Evolutionary conservation across 2,888 invertebrate genomes (phyloP).

Genomic region (Girardia tigrina): DNA sequence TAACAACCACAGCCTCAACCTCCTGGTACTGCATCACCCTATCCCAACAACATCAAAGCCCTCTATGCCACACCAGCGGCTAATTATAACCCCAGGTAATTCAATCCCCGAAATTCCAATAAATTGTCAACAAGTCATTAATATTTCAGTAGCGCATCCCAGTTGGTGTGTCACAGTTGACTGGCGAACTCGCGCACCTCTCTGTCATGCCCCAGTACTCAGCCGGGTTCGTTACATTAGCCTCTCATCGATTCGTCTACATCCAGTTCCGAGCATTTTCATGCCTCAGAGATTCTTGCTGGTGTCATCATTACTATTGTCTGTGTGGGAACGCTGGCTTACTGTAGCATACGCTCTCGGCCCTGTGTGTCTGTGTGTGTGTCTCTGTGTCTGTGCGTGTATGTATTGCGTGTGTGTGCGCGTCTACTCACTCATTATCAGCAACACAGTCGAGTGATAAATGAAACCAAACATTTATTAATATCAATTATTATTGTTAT

Average conservation of each 20-base stretch:
- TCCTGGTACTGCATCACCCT: too few species aligned
- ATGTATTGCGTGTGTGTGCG: neutral
- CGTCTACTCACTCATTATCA: conserved; percentile 15
- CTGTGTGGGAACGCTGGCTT: conserved; percentile 8
- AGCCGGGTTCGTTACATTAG: neutral
- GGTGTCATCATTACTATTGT: conserved; percentile 9
- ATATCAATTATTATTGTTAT: neutral
- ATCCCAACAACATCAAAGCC: neutral
- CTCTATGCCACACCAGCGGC: neutral
- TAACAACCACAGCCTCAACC: too few species aligned
- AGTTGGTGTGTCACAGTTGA: conserved; percentile 19
- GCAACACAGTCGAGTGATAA: conserved; percentile 5
- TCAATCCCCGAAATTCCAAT: neutral
- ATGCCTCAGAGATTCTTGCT: conserved; percentile 23
- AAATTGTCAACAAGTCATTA: conserved; percentile 4
- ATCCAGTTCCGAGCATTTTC: conserved; percentile 19
- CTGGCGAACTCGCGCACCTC: conserved; percentile 5
- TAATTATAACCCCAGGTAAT: conserved; percentile 23
- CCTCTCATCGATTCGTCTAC: conserved; percentile 20
- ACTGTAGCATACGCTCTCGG: too few species aligned
- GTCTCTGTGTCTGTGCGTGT: neutral
- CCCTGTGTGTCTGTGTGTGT: neutral
- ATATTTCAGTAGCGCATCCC: conserved; percentile 8
- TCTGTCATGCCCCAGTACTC: conserved; percentile 9
- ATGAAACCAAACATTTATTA: neutral